These are phyloP conservation scores for Ylistrum balloti DNA, from an alignment of 1,140 invertebrate species.

Conservation along the genomic window DNA sequence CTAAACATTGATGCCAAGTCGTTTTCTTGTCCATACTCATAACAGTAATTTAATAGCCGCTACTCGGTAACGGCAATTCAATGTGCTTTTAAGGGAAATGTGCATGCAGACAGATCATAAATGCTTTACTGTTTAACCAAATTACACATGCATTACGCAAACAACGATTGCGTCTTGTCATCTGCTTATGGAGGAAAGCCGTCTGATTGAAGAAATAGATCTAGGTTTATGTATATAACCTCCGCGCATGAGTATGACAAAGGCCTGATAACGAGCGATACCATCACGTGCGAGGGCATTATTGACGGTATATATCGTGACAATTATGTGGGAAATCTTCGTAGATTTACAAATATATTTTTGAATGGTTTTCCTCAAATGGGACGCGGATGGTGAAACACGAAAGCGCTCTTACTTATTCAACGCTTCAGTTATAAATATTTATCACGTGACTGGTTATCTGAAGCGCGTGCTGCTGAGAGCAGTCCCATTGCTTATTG, in stretches of 20 bases:
- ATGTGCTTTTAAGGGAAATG: background rate
- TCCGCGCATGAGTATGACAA: background rate
- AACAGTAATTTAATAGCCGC: background rate
- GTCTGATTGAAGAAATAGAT: background rate
- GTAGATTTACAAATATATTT: background rate
- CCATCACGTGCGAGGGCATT: no score
- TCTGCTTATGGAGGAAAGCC: background rate
- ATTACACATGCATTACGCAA: background rate
- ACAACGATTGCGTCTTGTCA: background rate
- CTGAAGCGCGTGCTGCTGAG: no score
- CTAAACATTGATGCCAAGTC: background rate
- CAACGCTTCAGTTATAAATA: no score
- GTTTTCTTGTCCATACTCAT: background rate
- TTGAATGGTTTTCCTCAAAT: background rate
- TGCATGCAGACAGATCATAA: background rate
- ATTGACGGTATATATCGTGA: no score
- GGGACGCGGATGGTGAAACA: no score
- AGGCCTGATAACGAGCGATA: background rate
- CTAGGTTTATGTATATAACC: background rate
- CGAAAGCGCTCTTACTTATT: no score
- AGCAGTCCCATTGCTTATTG: no score
- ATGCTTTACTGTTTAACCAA: background rate
- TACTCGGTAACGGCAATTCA: background rate
- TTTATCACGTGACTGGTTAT: no score
- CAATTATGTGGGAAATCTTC: no score